Evolutionary conservation across 2,888 invertebrate species (phyloP).

Genomic region (Eristalis intricaria): DNA sequence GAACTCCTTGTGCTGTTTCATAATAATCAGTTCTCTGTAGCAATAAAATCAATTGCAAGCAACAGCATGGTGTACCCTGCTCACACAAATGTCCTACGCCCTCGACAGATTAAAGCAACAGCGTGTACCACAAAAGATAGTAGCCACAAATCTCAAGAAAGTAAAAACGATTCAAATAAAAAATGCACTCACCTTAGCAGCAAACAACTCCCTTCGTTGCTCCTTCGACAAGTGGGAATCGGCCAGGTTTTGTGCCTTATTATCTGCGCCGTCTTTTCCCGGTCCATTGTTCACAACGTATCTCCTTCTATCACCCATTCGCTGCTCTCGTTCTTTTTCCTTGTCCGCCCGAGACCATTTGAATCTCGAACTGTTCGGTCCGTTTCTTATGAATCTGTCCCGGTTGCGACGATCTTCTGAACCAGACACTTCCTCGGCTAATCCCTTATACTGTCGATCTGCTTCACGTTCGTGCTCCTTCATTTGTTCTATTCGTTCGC

Average conservation of each 20-base stretch:
- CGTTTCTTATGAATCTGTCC: constrained; percentile 50
- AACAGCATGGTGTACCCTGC: too few species aligned
- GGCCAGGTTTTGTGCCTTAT: constrained; percentile 63
- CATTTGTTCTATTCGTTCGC: constrained; percentile 96
- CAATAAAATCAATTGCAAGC: too few species aligned
- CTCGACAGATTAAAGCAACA: too few species aligned
- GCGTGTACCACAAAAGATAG: too few species aligned
- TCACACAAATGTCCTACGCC: too few species aligned
- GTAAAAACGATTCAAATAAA: background rate
- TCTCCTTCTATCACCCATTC: constrained; percentile 44
- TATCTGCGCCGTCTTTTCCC: constrained; percentile 68
- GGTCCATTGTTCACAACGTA: constrained; percentile 51
- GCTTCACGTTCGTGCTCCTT: constrained; percentile 97
- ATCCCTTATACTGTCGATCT: constrained; percentile 83
- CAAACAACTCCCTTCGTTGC: constrained; percentile 79
- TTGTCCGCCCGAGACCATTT: constrained; percentile 42
- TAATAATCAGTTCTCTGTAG: too few species aligned
- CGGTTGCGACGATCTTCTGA: constrained; percentile 29
- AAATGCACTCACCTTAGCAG: constrained; percentile 76
- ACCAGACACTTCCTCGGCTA: constrained; percentile 54
- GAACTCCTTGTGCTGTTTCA: too few species aligned
- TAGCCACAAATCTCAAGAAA: background rate
- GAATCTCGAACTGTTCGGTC: constrained; percentile 62
- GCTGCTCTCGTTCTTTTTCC: constrained; percentile 36
- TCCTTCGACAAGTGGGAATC: constrained; percentile 77